Conservation (phyloP, 2,888 invertebrate species). For the Cantharis rustica region DNA sequence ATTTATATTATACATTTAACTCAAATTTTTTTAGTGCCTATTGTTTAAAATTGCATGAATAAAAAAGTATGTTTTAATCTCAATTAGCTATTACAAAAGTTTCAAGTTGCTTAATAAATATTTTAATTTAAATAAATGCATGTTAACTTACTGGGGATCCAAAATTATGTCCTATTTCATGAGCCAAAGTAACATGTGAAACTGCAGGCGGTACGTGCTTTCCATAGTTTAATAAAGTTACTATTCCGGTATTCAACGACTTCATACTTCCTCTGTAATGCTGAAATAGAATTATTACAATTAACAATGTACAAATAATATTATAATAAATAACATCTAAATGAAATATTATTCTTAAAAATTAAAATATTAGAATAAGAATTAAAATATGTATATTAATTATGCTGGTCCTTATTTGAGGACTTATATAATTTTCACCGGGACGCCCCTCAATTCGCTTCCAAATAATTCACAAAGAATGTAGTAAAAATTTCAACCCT, state of each 20-base stretch:
- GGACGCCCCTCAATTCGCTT: too few relatives aligned
- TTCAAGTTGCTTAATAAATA: neutral
- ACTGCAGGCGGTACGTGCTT: slow-evolving; percentile 98
- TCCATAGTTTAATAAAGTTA: slow-evolving; percentile 96
- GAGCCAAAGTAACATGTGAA: slow-evolving; percentile 96
- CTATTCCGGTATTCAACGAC: slow-evolving; percentile 97
- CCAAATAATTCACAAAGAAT: too few relatives aligned
- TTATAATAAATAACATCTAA: neutral
- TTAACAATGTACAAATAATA: neutral
- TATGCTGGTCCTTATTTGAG: too few relatives aligned
- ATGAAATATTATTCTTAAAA: neutral
- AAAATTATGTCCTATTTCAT: slow-evolving; percentile 99
- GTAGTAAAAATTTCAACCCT: too few relatives aligned
- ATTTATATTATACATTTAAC: neutral
- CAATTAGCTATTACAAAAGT: neutral
- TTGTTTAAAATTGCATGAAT: neutral
- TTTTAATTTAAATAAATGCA: neutral
- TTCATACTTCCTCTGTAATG: slow-evolving; percentile 92
- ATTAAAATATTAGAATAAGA: neutral
- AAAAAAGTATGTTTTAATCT: neutral
- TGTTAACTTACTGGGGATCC: slow-evolving; percentile 84
- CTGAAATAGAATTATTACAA: slow-evolving; percentile 57
- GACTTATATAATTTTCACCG: too few relatives aligned
- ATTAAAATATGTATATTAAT: too few relatives aligned
- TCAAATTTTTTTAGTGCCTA: neutral